Base-by-base conservation (phyloP, 2,888 invertebrate species). In the Odontomyia ornata region DNA sequence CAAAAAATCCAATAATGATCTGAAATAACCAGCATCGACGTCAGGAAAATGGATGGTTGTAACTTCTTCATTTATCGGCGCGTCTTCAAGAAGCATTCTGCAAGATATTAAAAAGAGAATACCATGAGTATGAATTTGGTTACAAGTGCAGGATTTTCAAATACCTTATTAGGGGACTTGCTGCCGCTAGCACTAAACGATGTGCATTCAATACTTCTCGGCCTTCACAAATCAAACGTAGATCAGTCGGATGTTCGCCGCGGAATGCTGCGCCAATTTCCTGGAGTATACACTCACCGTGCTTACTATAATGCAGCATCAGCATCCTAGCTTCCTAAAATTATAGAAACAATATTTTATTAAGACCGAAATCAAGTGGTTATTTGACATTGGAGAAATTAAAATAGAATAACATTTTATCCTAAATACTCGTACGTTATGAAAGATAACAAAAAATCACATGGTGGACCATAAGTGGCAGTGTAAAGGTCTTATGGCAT, bases 301-400 rank as follows among this genome's bases (percentile, higher is more conserved):
- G 95, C 90, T 95, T 95, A 90, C 95, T 95, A 89, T 95, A 95
- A 89, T 95, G 95, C 89, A 95, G 92, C 86, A 95, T 95, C 89
- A 95, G 91, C 90, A 95, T 87, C 84, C 86, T 86, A 84, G 85
- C 84, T 84, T 84, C 84, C 87, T 87, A 79, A 5, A 83, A 83
- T 36, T 5, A 36, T 36, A 5, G 3, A 9, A 5, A 36, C 5
- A n/a, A n/a, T n/a, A n/a, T n/a, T n/a, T n/a, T n/a, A n/a, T n/a
- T n/a, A n/a, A n/a, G n/a, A n/a, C n/a, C n/a, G n/a, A n/a, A n/a
- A n/a, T n/a, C n/a, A n/a, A n/a, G n/a, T n/a, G n/a, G n/a, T n/a
- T n/a, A n/a, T n/a, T n/a, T n/a, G n/a, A n/a, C n/a, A n/a, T n/a
- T n/a, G n/a, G n/a, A n/a, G n/a, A n/a, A n/a, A n/a, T n/a, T n/a